phyloP scores from a whole-genome alignment of 2,113 vertebrate genomes.

The Ellobius talpinus region DNA sequence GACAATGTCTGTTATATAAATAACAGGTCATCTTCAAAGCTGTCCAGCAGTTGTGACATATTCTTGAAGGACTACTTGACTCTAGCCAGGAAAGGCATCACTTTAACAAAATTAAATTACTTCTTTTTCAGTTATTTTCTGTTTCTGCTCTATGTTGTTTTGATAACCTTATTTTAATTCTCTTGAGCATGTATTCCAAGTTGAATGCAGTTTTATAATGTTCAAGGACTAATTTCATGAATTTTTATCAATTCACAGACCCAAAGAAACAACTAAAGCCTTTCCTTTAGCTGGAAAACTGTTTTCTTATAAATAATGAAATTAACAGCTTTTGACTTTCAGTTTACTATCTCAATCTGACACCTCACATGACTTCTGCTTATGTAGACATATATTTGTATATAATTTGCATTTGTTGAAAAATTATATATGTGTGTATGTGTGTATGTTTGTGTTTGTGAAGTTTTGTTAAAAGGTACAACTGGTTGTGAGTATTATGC shows the following conservation, averaged over 20 bases:
- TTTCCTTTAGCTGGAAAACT: background rate
- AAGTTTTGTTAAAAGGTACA: too few species aligned
- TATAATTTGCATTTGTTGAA: too few species aligned
- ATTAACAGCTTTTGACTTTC: too few species aligned
- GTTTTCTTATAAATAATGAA: background rate
- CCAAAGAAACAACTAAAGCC: background rate
- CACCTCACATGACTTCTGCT: too few species aligned
- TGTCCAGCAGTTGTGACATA: background rate
- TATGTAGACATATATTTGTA: too few species aligned
- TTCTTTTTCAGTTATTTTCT: constrained; percentile 8
- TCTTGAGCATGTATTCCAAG: background rate
- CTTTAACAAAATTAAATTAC: background rate
- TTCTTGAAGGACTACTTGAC: background rate
- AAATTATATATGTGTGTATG: too few species aligned
- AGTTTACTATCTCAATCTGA: too few species aligned
- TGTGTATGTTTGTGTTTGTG: too few species aligned
- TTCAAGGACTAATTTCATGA: background rate
- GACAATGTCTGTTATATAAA: background rate
- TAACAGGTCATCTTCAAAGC: background rate
- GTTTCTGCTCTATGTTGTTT: background rate
- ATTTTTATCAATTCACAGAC: background rate
- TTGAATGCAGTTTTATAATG: background rate
- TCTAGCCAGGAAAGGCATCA: background rate
- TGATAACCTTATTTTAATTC: background rate
- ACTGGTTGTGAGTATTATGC: too few species aligned